A percentile compares a stretch with the other conserved stretches of the same genome.
Conservation (phyloP, 2,888 invertebrate genomes). For the Callyntrura guangdongensis region DNA sequence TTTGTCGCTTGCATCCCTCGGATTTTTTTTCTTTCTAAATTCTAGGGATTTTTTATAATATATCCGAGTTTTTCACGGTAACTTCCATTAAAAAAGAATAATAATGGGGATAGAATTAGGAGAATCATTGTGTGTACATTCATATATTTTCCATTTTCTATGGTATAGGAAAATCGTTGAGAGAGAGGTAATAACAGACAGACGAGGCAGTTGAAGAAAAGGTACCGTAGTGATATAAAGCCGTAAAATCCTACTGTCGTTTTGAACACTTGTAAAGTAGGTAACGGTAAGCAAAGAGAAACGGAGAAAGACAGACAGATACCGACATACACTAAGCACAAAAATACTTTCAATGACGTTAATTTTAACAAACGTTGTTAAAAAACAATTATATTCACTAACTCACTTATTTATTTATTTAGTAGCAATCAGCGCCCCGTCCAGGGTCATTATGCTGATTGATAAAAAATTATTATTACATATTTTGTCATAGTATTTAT, state of each 20-base stretch:
- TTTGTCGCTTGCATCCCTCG: slow-evolving; percentile 32
- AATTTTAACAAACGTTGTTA: no score
- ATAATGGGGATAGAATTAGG: slow-evolving; percentile 51
- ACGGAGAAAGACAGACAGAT: no score
- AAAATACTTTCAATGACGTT: no score
- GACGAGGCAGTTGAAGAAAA: background rate
- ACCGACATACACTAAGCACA: background rate
- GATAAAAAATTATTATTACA: no score
- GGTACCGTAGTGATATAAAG: background rate
- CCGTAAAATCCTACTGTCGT: background rate
- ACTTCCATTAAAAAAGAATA: slow-evolving; percentile 21
- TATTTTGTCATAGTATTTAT: no score
- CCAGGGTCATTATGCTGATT: no score
- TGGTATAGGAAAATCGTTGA: background rate
- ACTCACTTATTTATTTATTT: no score
- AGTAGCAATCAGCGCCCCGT: no score
- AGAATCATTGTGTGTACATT: slow-evolving; percentile 9
- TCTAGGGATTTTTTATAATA: slow-evolving; percentile 19
- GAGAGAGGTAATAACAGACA: slow-evolving; percentile 8
- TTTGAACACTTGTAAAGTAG: no score
- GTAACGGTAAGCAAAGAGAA: no score
- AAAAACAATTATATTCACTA: no score
- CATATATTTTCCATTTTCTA: slow-evolving; percentile 26
- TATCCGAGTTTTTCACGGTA: slow-evolving; percentile 37
- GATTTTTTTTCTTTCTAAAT: slow-evolving; percentile 29